A percentile compares a stretch with the other conserved stretches of the same genome.
Conservation (phyloP, 1,140 invertebrate genomes). For the Drosophila ogumai region DNA sequence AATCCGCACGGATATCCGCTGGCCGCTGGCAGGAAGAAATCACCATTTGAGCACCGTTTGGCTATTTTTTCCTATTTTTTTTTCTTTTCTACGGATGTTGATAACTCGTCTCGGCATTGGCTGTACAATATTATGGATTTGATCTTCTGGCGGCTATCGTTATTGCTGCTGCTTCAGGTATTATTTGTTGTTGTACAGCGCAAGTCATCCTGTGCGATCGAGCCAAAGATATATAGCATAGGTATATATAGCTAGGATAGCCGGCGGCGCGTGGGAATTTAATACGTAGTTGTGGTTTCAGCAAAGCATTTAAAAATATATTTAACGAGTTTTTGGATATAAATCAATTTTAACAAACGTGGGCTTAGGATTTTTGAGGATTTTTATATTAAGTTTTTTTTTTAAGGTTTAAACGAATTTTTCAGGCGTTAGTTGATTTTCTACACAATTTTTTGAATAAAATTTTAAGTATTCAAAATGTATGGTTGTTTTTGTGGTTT, state of each 20-base stretch:
- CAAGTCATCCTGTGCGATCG: conserved; percentile 64
- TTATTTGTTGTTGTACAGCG: conserved; percentile 24
- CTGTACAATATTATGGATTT: conserved; percentile 49
- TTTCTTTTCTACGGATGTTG: conserved; percentile 70
- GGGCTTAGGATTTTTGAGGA: not conserved
- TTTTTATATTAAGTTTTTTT: conserved; percentile 1
- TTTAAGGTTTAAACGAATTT: not conserved
- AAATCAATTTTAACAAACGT: not conserved
- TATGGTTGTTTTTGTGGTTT: too few relatives aligned
- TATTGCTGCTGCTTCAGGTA: conserved; percentile 27
- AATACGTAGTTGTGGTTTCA: conserved; percentile 2
- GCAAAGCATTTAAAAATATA: conserved; percentile 6
- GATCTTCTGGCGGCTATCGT: conserved; percentile 57
- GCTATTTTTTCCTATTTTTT: conserved; percentile 60
- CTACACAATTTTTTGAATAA: conserved; percentile 3
- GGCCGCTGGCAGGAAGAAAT: conserved; percentile 79
- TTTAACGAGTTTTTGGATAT: not conserved
- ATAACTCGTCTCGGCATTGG: conserved; percentile 75
- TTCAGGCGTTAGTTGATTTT: not conserved
- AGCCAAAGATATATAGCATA: conserved; percentile 33
- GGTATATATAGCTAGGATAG: conserved; percentile 33
- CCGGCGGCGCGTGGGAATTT: conserved; percentile 69
- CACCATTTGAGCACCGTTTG: conserved; percentile 81
- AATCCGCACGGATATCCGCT: conserved; percentile 83
- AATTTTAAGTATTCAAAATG: not conserved